Percentiles rank a stretch among this genome's conserved stretches.
phyloP scores from a whole-genome alignment of 2,113 vertebrate species.

The Hydropotes inermis region DNA sequence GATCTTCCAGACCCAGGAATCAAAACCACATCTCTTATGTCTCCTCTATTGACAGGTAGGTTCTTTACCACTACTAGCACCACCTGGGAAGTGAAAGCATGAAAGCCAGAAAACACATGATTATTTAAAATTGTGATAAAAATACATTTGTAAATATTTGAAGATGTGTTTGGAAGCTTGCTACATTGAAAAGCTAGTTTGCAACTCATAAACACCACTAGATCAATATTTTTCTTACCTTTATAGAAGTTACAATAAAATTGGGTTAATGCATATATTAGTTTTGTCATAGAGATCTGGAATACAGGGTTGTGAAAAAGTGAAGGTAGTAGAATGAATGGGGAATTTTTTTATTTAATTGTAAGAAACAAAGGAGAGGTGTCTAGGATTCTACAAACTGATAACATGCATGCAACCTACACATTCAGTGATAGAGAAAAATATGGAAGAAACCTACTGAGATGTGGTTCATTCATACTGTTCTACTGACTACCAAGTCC shows the following conservation, averaged over 20 bases:
- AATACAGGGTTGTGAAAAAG: background rate
- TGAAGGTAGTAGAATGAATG: background rate
- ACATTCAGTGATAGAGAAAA: background rate
- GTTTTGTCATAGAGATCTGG: background rate
- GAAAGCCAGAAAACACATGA: background rate
- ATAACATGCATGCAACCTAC: background rate
- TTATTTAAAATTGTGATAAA: background rate
- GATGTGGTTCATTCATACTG: background rate
- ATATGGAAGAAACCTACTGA: background rate
- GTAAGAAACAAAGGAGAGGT: background rate
- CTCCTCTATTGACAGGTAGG: too few relatives aligned
- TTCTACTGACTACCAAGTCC: background rate
- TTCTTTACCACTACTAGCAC: too few relatives aligned
- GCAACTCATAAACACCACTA: background rate
- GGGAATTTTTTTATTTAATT: background rate
- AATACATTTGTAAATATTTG: background rate
- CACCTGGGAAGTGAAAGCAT: too few relatives aligned
- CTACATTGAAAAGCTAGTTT: background rate
- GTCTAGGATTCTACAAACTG: background rate
- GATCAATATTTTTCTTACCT: background rate
- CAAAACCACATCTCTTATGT: too few relatives aligned
- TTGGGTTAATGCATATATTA: background rate
- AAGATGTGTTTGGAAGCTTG: background rate
- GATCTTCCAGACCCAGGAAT: too few relatives aligned
- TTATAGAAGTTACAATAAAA: background rate